Evolutionary conservation across 2,888 invertebrate genomes (phyloP), one percentile per base, ranked within the genome.

Genomic region (Pammene aurita): DNA sequence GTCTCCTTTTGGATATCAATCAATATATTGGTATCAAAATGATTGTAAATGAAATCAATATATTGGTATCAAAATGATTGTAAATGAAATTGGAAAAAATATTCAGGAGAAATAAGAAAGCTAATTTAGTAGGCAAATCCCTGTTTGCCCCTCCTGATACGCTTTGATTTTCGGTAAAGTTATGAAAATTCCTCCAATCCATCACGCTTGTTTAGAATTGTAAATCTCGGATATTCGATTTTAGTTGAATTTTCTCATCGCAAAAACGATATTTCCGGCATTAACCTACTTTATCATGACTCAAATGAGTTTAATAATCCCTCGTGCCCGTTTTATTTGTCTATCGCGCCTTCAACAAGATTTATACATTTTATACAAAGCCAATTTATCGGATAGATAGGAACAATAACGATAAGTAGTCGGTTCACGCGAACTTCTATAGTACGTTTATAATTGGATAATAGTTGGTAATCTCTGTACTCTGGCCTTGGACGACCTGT

Each of bases 381-480:
- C 60, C 52, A 64, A 65, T 65, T 65, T 41, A 65, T 69, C 58
- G 48, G 60, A 46, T 54, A 55, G 63, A 64, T 65, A 69, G 64
- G 54, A 69, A 69, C 65, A 69, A 69, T 69, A 64, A 69, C 65
- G 69, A 34, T 41, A 65, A 69, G 69, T 69, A 54, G 69, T 60
- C 54, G 69, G 80, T 78, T 76, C 75, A 72, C 75, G 77, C 75
- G 80, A 80, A 81, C 81, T 80, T 82, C 80, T 80, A 82, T 82
- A 83, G 83, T 84, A 79, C 82, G 80, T 80, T 78, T 79, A 83
- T 89, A 90, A 90, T 89, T 89, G 89, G 88, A 90, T 90, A 87
- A 87, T 81, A 78, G 84, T 79, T 65, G 81, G 80, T 89, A 87
- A 89, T 90, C 85, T 83, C 79, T 80, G 75, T 79, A 75, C 71